Base-by-base conservation (phyloP, 2,888 invertebrate genomes). In the Drosophila nr. medialis region DNA sequence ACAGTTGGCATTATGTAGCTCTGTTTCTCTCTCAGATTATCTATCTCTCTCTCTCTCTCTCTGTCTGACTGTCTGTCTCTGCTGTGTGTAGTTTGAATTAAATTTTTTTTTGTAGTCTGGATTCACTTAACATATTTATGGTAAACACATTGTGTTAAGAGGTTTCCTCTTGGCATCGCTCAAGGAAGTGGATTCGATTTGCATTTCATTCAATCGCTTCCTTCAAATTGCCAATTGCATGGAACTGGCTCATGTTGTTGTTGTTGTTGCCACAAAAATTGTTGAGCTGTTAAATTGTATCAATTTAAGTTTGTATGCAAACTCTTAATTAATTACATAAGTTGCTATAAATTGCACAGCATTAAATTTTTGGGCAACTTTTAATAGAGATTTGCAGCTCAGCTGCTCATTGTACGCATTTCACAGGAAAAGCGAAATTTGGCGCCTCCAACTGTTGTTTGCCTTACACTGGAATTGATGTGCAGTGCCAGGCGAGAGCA, bases 121-220 rank as follows among this genome's bases (percentile, higher is more conserved):
- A 64, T 64, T 71, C 62, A 45, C 68, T 72, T 75, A 75, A 69
- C 72, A 86, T 83, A 81, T 89, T 83, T 89, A 89, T 86, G 69
- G 80, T 66, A 70, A 64, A 65, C 63, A 71, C 70, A 59, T 58
- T 60, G 73, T 63, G 65, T 65, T 66, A 72, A 79, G 61, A 77
- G 72, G 50, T 69, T 76, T 74, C 34, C 75, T 56, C 60, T 68
- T 75, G 59, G 24, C 63, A 73, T 42, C 59, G 61, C 32, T n/a
- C 24, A 48, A 38, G 42, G n/a, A 56, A 48, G 15, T 21, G 49
- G 65, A 75, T 70, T 80, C 70, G 70, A 80, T 89, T 84, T 75
- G 59, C 69, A 78, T 73, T 70, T 68, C 50, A 54, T 68, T 65
- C 62, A 66, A 63, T 55, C 54, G 64, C 18, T 36, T 72, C 40